Evolutionary conservation across 92 coral and sea anemone species (phyloP).

Genomic region (Umimayanthus chanpuru): DNA sequence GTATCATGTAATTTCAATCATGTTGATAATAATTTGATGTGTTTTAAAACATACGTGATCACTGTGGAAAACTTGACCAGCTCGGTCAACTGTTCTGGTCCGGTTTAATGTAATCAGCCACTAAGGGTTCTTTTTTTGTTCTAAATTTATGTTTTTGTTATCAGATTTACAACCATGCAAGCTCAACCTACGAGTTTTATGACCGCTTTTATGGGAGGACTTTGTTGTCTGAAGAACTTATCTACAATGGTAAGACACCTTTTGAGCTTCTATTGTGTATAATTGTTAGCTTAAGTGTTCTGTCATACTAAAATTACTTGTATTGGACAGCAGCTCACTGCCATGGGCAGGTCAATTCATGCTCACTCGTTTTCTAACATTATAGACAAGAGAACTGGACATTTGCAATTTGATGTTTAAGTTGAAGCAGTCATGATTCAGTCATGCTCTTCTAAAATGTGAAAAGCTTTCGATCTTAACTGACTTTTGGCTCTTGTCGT

Average conservation of each 20-base stretch:
- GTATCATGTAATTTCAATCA: background rate
- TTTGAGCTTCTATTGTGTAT: background rate
- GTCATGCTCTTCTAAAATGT: too few species aligned
- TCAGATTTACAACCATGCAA: slow-evolving; percentile 19
- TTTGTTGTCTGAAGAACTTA: slow-evolving; percentile 26
- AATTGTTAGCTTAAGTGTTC: background rate
- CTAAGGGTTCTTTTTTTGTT: background rate
- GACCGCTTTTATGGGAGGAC: slow-evolving; percentile 34
- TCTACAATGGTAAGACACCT: slow-evolving; percentile 18
- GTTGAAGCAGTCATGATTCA: too few species aligned
- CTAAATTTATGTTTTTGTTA: background rate
- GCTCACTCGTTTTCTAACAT: background rate
- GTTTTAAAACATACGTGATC: too few species aligned
- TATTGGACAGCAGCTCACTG: too few species aligned
- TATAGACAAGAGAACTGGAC: background rate
- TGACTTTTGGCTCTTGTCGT: too few species aligned
- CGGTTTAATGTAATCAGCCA: background rate
- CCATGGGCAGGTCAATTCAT: background rate
- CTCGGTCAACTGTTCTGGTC: background rate
- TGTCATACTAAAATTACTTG: too few species aligned
- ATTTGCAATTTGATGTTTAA: too few species aligned
- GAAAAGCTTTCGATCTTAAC: too few species aligned
- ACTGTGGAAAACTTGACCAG: background rate
- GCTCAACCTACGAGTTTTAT: slow-evolving; percentile 18
- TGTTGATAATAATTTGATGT: too few species aligned